Base-by-base conservation (phyloP, 2,888 invertebrate species). In the Enchytraeus crypticus region DNA sequence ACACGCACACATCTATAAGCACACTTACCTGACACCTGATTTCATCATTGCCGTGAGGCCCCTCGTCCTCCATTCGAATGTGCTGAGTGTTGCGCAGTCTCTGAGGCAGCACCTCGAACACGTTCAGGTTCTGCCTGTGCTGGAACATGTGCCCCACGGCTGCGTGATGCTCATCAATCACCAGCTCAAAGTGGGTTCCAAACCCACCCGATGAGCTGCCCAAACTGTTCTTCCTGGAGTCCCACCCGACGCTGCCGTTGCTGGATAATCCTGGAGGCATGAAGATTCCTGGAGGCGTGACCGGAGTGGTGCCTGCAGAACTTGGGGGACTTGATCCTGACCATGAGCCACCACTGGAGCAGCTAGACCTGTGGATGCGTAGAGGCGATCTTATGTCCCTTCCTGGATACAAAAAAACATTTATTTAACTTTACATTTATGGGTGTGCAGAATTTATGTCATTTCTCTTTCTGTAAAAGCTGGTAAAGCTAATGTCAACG, bases 51-150 rank as follows among this genome's bases (percentile, higher is more conserved):
- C 96, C 96, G 79, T 93, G 93, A 81, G 92, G 92, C 67, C 92
- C 93, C 79, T 97, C 96, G 78, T 97, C 96, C 82, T 97, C 96
- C 85, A 96, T 92, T 90, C 96, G 45, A 30, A 57, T 57, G 85
- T 96, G 92, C 84, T 95, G 96, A 76, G 95, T 92, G 85, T 97
- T 97, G 79, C 93, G 87, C 84, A 95, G 93, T 80, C 91, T 89
- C 81, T 87, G 88, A 70, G 96, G 96, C 77, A 97, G 85, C 71
- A 70, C 66, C 58, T 69, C 73, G 65, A 79, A 77, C 59, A 91
- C 89, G 74, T 92, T 89, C 84, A 93, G 92, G 82, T 95, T 92
- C 79, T 88, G 84, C 71, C 97, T 87, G 73, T 92, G 86, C 47
- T 89, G 88, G 83, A 97, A 97, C 73, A 96, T 92, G 62, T 75